These are phyloP conservation scores for Acronicta psi DNA, from an alignment of 2,888 invertebrate genomes.

Conservation along the genomic window DNA sequence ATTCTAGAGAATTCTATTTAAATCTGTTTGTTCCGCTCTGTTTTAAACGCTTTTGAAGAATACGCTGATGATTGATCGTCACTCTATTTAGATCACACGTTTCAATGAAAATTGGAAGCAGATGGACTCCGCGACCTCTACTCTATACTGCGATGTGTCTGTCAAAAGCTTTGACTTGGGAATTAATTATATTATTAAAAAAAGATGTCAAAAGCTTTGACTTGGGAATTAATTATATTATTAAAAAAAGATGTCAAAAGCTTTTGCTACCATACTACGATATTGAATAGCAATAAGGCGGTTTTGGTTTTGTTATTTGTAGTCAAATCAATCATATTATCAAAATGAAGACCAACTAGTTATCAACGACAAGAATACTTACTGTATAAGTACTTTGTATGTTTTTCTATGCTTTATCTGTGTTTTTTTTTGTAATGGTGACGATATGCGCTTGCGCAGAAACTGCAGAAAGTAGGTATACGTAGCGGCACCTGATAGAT, in stretches of 20 bases:
- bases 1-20: slow-evolving; percentile 21
- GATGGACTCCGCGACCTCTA: slow-evolving; percentile 21
- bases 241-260: too few relatives aligned
- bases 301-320: too few relatives aligned
- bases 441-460: slow-evolving; percentile 11
- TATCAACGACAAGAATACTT: too few relatives aligned
- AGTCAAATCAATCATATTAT: too few relatives aligned
- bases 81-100: slow-evolving; percentile 41
- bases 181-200: too few relatives aligned
- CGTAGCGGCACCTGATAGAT: slow-evolving; percentile 43
- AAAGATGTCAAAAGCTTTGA: neutral
- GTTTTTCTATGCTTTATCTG: too few relatives aligned
- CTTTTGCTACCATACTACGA: too few relatives aligned
- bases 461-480: too few relatives aligned
- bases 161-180: neutral
- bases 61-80: slow-evolving; percentile 40
- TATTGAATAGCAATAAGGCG: too few relatives aligned
- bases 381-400: too few relatives aligned
- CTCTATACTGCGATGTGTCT: neutral
- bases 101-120: slow-evolving; percentile 42
- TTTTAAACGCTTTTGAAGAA: slow-evolving; percentile 38
- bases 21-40: slow-evolving; percentile 18
- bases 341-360: too few relatives aligned
- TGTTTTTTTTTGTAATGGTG: neutral
- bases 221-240: neutral